Conservation (phyloP, 1,140 invertebrate species). For the Dendrolimus kikuchii region DNA sequence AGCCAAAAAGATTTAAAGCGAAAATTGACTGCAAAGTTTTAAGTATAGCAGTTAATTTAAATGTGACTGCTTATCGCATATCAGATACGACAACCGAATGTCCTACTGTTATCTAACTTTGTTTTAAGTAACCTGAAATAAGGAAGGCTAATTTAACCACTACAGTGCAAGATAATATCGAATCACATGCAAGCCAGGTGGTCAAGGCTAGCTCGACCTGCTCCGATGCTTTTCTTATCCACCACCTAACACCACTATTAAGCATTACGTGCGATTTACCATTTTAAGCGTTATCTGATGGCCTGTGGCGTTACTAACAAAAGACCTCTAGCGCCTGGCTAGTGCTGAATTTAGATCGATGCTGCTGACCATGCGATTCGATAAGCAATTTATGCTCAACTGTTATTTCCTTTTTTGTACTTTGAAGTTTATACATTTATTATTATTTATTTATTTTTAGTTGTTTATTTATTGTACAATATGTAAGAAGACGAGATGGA, state of each 20-base stretch:
- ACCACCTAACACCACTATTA: constrained; percentile 35
- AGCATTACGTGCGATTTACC: constrained; percentile 59
- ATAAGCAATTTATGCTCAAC: constrained; percentile 5
- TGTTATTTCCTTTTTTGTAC: no score
- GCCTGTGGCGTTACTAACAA: constrained; percentile 44
- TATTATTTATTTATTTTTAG: no score
- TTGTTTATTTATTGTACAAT: no score
- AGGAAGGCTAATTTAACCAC: constrained; percentile 18
- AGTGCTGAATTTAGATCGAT: constrained; percentile 43
- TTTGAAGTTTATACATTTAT: no score
- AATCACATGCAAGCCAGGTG: constrained; percentile 32
- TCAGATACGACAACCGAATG: no score
- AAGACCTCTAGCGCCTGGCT: constrained; percentile 32
- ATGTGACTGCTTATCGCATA: no score
- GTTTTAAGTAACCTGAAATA: not conserved
- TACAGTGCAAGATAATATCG: constrained; percentile 40
- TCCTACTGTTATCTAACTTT: no score
- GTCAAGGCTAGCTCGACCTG: constrained; percentile 38
- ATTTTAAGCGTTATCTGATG: constrained; percentile 57
- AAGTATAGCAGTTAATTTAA: no score
- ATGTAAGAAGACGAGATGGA: no score
- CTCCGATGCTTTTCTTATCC: constrained; percentile 32
- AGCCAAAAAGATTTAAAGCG: no score
- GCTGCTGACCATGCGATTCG: constrained; percentile 17
- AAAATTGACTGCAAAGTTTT: no score